phyloP scores from a whole-genome alignment of 2,113 vertebrate genomes.

The Empidonax traillii region DNA sequence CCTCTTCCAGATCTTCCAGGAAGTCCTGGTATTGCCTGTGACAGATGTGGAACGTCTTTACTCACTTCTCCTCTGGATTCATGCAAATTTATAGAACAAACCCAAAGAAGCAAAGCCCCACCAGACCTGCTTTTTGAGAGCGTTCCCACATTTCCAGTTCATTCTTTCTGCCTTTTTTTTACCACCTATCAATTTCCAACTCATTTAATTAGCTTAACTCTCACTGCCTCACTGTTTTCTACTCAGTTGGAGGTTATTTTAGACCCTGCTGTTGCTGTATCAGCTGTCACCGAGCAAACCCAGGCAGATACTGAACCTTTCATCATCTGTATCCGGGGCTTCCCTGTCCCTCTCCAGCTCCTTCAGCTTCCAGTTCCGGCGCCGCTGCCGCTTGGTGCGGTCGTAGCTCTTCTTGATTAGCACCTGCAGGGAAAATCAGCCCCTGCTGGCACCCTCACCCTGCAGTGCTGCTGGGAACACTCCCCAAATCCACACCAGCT shows the following conservation, averaged over 20 bases:
- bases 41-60: background rate
- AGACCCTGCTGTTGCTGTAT: background rate
- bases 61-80: background rate
- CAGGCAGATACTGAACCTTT: slow-evolving; percentile 77
- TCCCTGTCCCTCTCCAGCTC: slow-evolving; percentile 87
- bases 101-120: background rate
- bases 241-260: background rate
- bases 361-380: slow-evolving; percentile 94
- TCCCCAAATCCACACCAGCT: background rate
- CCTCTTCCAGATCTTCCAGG: slow-evolving; percentile 97
- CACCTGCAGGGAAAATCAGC: slow-evolving; percentile 71
- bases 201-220: background rate
- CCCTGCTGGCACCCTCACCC: background rate
- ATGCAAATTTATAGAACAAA: background rate
- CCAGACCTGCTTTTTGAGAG: background rate
- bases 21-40: slow-evolving; percentile 95
- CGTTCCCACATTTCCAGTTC: background rate
- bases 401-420: slow-evolving; percentile 97
- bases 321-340: slow-evolving; percentile 84
- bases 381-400: slow-evolving; percentile 82
- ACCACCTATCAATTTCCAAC: background rate
- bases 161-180: background rate
- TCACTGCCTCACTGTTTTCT: background rate
- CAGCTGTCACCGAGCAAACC: background rate
- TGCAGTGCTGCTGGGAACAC: background rate